Evolutionary conservation across 1,140 invertebrate genomes (phyloP).

Genomic region (Bombus difficillimus): DNA sequence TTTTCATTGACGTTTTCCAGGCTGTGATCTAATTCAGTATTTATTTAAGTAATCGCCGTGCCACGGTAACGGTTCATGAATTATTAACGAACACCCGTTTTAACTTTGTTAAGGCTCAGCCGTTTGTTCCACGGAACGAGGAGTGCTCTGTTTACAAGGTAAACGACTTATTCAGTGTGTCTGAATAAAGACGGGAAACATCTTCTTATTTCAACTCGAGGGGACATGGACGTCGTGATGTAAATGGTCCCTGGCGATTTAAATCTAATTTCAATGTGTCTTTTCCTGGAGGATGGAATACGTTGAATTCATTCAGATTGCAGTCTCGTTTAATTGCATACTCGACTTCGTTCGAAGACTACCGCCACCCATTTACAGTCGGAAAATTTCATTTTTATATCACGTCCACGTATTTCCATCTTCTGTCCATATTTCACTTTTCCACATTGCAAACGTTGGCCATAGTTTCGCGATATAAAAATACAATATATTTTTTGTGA

Average conservation of each 20-base stretch:
- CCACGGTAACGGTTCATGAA: conserved; percentile 9
- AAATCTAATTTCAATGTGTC: conserved; percentile 35
- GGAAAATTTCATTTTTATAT: too few relatives aligned
- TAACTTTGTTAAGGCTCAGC: not conserved
- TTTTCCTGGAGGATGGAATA: not conserved
- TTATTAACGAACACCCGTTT: conserved; percentile 29
- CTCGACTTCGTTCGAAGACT: not conserved
- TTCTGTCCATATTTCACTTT: too few relatives aligned
- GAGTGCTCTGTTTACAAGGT: conserved; percentile 19
- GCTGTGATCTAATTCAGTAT: not conserved
- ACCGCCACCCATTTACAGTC: not conserved
- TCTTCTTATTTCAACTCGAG: conserved; percentile 6
- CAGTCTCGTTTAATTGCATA: not conserved
- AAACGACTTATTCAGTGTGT: conserved; percentile 44
- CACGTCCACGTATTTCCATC: too few relatives aligned
- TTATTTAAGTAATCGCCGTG: conserved; percentile 27
- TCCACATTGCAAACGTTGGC: too few relatives aligned
- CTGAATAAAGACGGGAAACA: conserved; percentile 18
- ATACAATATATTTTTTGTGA: not conserved
- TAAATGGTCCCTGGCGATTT: conserved; percentile 27
- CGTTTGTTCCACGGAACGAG: not conserved
- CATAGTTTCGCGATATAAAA: too few relatives aligned
- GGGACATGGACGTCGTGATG: not conserved
- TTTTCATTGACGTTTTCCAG: not conserved
- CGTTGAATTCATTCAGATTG: not conserved